Base-by-base conservation (phyloP, 1,140 invertebrate genomes). In the Aphelenchoides fujianensis region DNA sequence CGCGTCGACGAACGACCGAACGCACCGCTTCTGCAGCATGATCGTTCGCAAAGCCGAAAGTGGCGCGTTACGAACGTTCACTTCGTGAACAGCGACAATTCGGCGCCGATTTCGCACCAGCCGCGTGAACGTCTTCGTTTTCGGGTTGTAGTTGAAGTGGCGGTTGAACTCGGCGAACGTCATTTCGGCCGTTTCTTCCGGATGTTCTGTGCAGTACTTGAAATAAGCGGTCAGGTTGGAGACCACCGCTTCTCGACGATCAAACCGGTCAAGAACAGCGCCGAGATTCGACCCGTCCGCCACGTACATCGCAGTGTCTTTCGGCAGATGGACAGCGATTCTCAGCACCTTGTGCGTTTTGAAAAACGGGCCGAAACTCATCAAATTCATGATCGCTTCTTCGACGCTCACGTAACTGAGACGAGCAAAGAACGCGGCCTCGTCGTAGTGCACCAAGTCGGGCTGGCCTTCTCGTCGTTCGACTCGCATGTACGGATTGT, bases 201-300 rank as follows among this genome's bases (percentile, higher is more conserved):
- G 55, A 59, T 59, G 9, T 7, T 27, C 9, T 19, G 7, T 7
- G 19, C 55, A 59, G 9, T 59, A 7, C 9, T 59, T 27, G 19
- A 59, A 59, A 19, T 59, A 59, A 7, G 55, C 55, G 9, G 55
- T 59, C 23, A 59, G 55, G 9, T 19, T 7, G 9, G 55, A 59
- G 9, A 59, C 19, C 37, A 7, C 19, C 9, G 7, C 9, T 7
- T 27, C 9, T 9, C 7, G 55, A 7, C 19, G 9, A 27, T 59
- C 41, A 48, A 48, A 12, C 12, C 41, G 55, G 7, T 59, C 19
- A 27, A 59, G 19, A 59, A 59, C 37, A 16, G 9, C 37, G 9
- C 37, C 55, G 19, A 59, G 9, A 19, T 7, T 19, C 7, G 7
- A 19, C 9, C 23, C 55, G 19, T 59, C 37, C 7, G 7, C 9